Base-by-base conservation (phyloP, 2,888 invertebrate genomes). In the Nymphalis polychloros region DNA sequence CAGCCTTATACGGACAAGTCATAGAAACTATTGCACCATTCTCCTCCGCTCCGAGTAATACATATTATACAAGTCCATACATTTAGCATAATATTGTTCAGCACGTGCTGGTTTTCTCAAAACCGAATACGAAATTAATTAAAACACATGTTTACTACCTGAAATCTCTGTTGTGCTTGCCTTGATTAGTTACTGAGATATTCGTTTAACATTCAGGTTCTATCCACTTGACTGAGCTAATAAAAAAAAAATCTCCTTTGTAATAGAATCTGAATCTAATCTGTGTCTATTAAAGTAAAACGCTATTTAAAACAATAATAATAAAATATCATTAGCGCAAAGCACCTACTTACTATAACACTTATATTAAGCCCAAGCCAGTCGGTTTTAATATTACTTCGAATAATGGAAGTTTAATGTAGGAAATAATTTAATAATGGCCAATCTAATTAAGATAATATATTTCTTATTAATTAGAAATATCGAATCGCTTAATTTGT, bases 351-450 rank as follows among this genome's bases (percentile, higher is more conserved):
- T 59, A 60, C 65, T 10, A 41, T 41, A 52, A 47, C 46, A 46
- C 41, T 61, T 48, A 57, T 60, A 61, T 55, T 60, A 64, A 52
- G 46, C 47, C 17, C 41, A 23, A 63, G 59, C 59, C 63, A 63
- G 53, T 63, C 52, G 27, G 65, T 52, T 67, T 63, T 63, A 66
- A 63, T 67, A 64, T 53, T 59, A 55, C 27, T 23, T 50, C 47
- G 48, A 20, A 50, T 67, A 63, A 67, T 69, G 67, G 27, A 57
- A 48, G 55, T 65, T 68, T 72, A 68, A 72, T 67, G 60, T 70
- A 64, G 50, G 27, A 57, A 57, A 68, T 72, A 55, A 70, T 70
- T 65, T 63, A 55, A 31, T 65, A 72, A 70, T 64, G 57, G 53
- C 46, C 23, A 59, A 49, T 47, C 46, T 67, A 64, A 72, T 72